These are phyloP conservation scores for Bradysia coprophila DNA, from an alignment of 1,140 invertebrate genomes.

Conservation along the genomic window DNA sequence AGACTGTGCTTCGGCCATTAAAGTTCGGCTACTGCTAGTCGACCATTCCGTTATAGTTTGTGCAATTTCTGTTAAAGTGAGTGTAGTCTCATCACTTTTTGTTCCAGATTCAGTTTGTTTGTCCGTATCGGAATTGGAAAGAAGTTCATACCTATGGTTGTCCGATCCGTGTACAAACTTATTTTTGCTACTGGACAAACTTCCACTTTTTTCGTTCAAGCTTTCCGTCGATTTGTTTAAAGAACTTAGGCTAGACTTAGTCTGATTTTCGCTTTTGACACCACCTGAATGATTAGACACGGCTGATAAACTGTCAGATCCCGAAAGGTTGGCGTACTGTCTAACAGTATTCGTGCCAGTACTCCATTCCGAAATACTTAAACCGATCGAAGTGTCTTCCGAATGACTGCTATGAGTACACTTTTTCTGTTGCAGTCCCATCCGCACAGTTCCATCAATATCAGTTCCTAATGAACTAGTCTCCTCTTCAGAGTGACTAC, in stretches of 20 bases:
- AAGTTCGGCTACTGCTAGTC: constrained; percentile 34
- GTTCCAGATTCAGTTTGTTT: constrained; percentile 30
- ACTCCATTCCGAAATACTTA: constrained; percentile 69
- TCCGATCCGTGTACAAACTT: constrained; percentile 21
- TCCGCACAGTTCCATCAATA: constrained; percentile 57
- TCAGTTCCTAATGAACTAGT: constrained; percentile 46
- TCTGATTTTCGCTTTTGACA: constrained; percentile 37
- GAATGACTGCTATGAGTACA: constrained; percentile 59
- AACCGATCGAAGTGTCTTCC: constrained; percentile 64
- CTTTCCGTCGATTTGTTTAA: constrained; percentile 23
- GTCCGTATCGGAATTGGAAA: constrained; percentile 33
- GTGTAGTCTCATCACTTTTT: constrained; percentile 35
- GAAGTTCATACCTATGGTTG: constrained; percentile 28
- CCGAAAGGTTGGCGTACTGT: constrained; percentile 50
- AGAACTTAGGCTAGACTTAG: constrained; percentile 27
- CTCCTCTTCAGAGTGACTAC: constrained; percentile 46
- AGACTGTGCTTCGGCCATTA: constrained; percentile 26
- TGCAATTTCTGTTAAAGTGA: constrained; percentile 30
- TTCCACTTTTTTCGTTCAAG: constrained; percentile 19
- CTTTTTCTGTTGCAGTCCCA: constrained; percentile 52
- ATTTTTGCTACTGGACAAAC: constrained; percentile 12
- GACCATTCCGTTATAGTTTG: constrained; percentile 41
- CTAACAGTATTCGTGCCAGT: constrained; percentile 62
- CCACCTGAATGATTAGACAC: constrained; percentile 30
- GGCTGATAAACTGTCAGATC: constrained; percentile 35